Conservation (phyloP, 2,113 vertebrate species). For the Odontophorus gujanensis region DNA sequence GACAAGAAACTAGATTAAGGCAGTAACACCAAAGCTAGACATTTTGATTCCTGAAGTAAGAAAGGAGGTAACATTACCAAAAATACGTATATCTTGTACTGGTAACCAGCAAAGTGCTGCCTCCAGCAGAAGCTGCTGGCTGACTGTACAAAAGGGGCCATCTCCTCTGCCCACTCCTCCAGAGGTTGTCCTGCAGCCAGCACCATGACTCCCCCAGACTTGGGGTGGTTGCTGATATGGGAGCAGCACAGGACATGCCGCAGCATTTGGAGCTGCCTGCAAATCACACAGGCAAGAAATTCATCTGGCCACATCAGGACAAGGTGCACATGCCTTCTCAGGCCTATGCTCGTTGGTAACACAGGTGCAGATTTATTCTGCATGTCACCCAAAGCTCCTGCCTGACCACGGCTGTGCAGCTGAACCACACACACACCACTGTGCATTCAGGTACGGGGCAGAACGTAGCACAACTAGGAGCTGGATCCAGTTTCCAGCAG, state of each 20-base stretch:
- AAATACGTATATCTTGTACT: not conserved
- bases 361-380: not conserved
- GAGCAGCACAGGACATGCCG: not conserved
- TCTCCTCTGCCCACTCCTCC: not conserved
- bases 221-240: not conserved
- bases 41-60: not conserved
- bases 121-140: not conserved
- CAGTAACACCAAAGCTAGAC: not conserved
- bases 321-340: rapidly evolving
- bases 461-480: not conserved
- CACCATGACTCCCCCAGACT: not conserved
- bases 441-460: not conserved
- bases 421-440: rapidly evolving
- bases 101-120: not conserved
- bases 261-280: not conserved
- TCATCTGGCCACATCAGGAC: not conserved
- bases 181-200: not conserved
- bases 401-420: not conserved
- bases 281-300: not conserved
- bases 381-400: not conserved
- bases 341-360: not conserved
- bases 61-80: not conserved
- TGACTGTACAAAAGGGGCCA: not conserved
- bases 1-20: not conserved
- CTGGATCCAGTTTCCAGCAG: not conserved